Evolutionary conservation across 2,113 vertebrate genomes (phyloP).

Genomic region (Myocastor coypus): DNA sequence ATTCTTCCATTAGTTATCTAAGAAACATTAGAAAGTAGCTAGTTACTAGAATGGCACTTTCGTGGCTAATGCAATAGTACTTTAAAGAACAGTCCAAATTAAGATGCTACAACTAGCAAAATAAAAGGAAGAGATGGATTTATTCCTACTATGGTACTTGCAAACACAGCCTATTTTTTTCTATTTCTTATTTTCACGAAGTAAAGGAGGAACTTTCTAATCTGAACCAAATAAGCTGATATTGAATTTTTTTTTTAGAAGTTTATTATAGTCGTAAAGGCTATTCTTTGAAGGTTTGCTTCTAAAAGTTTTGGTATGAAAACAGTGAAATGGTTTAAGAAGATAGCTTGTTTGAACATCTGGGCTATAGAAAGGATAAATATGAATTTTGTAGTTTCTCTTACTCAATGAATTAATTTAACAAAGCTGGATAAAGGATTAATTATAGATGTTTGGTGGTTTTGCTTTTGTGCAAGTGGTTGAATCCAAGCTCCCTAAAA

Average conservation of each 20-base stretch:
- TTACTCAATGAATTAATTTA: not conserved
- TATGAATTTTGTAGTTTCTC: not conserved
- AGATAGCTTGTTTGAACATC: not conserved
- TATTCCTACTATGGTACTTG: not conserved
- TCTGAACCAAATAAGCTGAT: not conserved
- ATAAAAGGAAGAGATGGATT: not conserved
- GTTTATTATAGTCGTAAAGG: not conserved
- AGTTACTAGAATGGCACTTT: not conserved
- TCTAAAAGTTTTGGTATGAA: constrained; percentile 33
- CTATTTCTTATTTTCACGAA: not conserved
- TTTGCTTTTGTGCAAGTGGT: not conserved
- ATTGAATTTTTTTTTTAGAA: not conserved
- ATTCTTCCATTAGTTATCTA: not conserved
- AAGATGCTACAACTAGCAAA: not conserved
- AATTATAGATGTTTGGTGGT: not conserved
- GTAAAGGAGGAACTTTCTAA: constrained; percentile 7
- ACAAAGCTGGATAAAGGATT: not conserved
- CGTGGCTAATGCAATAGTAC: not conserved
- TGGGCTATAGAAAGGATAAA: not conserved
- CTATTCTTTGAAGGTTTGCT: not conserved
- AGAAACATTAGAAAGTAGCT: not conserved
- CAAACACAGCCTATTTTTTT: not conserved
- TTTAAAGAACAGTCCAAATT: not conserved
- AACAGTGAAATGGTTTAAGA: not conserved
- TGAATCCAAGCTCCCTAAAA: not conserved